A percentile compares a stretch with the other conserved stretches of the same genome.
Conservation (phyloP, 2,888 invertebrate species). For the Brachypalpus laphriformis region DNA sequence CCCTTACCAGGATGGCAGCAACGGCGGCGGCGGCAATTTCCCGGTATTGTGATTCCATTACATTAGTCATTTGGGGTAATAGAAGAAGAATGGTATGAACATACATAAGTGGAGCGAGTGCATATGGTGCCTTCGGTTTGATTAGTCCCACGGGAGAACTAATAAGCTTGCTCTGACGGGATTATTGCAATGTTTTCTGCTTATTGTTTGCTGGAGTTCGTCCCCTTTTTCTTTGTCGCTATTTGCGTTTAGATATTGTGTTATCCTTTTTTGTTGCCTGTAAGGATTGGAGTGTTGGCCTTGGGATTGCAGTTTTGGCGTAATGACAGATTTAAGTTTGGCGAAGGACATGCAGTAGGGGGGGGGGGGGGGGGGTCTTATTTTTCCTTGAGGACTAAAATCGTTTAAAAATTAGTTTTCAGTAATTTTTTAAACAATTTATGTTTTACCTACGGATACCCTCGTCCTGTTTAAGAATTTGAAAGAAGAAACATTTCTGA, state of each 20-base stretch:
- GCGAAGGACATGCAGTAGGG: neutral
- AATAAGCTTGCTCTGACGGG: constrained; percentile 64
- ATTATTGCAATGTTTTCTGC: constrained; percentile 44
- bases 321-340: constrained; percentile 18
- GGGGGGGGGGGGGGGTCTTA: too few species aligned
- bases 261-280: constrained; percentile 20
- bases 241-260: neutral
- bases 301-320: neutral
- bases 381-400: too few species aligned
- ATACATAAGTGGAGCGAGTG: constrained; percentile 63
- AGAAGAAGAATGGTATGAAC: constrained; percentile 68
- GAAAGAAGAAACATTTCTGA: too few species aligned
- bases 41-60: constrained; percentile 67
- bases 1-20: neutral
- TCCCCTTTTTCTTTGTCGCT: neutral
- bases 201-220: constrained; percentile 42
- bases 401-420: too few species aligned
- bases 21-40: neutral
- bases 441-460: too few species aligned
- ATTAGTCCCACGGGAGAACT: constrained; percentile 72
- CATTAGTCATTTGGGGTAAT: constrained; percentile 74
- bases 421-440: too few species aligned
- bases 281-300: neutral
- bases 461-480: too few species aligned
- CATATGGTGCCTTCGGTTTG: constrained; percentile 72